Conservation (phyloP, 2,797 vertebrate species). For the Pteropus rufus region DNA sequence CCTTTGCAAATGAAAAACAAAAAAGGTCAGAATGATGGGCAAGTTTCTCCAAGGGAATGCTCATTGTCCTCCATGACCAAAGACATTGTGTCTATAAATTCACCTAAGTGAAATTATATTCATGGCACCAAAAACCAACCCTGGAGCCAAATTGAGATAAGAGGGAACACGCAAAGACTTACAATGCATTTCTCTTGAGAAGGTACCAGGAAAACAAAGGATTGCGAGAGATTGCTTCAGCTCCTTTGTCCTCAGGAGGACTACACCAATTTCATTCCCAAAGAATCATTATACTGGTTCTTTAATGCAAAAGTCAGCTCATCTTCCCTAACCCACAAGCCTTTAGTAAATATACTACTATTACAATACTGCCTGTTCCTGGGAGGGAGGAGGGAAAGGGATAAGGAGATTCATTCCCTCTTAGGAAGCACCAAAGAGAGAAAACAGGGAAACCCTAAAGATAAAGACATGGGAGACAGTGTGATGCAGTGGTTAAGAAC, state of each 20-base stretch:
- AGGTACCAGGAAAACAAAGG: neutral
- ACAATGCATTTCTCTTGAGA: neutral
- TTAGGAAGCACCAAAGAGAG: neutral
- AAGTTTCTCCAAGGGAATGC: neutral
- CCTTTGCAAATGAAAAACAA: conserved; percentile 35
- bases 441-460: neutral
- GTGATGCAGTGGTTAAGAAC: neutral
- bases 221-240: neutral
- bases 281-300: neutral
- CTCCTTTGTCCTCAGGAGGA: neutral
- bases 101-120: neutral
- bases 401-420: no score
- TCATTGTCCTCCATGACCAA: neutral
- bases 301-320: neutral
- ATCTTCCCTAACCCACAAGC: neutral
- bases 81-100: neutral
- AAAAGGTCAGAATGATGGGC: neutral
- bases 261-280: neutral
- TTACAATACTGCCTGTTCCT: no score
- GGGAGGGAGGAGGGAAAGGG: no score
- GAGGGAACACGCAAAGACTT: neutral
- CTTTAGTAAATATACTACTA: no score
- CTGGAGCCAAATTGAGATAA: neutral
- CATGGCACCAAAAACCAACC: neutral
- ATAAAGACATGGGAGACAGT: neutral